Evolutionary conservation across 2,888 invertebrate species (phyloP).

Genomic region (Pantelozetes paolii): DNA sequence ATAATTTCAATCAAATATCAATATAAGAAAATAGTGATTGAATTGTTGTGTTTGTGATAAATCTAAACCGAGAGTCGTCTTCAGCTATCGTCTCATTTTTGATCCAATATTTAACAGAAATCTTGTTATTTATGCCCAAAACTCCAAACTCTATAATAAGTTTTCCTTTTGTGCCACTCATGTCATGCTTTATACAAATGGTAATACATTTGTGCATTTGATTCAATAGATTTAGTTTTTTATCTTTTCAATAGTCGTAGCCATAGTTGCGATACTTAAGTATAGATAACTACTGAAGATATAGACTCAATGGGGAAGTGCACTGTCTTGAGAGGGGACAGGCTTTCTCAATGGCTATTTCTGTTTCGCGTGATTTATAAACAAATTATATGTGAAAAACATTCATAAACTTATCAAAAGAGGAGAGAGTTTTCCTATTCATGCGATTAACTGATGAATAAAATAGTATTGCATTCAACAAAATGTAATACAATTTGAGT

Average conservation of each 20-base stretch:
- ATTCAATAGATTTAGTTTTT: conserved; percentile 15
- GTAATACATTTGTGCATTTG: conserved; percentile 5
- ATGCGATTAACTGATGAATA: too few species aligned
- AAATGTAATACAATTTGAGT: too few species aligned
- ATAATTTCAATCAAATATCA: too few species aligned
- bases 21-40: too few species aligned
- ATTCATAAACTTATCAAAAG: too few species aligned
- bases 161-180: neutral
- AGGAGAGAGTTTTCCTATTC: too few species aligned
- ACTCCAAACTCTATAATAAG: neutral
- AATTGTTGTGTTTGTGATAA: too few species aligned
- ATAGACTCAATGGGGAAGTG: neutral
- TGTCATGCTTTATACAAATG: conserved; percentile 12
- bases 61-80: too few species aligned
- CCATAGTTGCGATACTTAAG: neutral
- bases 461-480: too few species aligned
- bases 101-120: too few species aligned
- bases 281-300: conserved; percentile 3
- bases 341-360: neutral
- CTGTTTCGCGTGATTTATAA: conserved; percentile 7
- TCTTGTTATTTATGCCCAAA: conserved; percentile 3
- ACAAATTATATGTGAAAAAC: too few species aligned
- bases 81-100: too few species aligned
- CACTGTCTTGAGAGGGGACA: neutral
- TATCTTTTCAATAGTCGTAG: conserved; percentile 1